These are phyloP conservation scores for Sitta carolinensis DNA, from an alignment of 2,797 vertebrate genomes.

Conservation along the genomic window DNA sequence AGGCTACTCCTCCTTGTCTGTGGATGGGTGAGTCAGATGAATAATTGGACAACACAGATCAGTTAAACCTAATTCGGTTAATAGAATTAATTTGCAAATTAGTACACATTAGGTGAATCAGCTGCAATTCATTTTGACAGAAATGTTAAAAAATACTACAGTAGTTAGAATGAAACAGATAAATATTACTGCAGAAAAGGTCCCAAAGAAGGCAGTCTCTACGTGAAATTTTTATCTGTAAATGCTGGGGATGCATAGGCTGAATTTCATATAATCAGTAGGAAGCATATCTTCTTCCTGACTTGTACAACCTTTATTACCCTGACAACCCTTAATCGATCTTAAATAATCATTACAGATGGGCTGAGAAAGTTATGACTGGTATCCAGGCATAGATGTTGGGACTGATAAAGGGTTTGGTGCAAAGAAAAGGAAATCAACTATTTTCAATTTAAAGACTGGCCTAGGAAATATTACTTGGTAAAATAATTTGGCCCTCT, in stretches of 20 bases:
- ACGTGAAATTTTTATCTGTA: not conserved
- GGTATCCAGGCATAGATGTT: not conserved
- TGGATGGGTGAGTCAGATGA: conserved; percentile 12
- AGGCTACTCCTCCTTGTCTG: not conserved
- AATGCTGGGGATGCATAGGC: not conserved
- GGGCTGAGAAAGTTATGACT: not conserved
- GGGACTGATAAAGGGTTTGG: not conserved
- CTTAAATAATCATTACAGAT: not conserved
- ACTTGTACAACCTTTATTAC: not conserved
- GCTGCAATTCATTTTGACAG: conserved; percentile 39
- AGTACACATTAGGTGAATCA: conserved; percentile 38
- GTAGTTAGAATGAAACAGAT: conserved; percentile 4
- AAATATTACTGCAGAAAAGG: conserved; percentile 1
- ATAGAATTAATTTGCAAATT: conserved; percentile 58
- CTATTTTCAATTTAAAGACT: not conserved
- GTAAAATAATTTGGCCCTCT: not conserved
- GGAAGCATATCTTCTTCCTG: not conserved
- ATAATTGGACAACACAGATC: conserved; percentile 36
- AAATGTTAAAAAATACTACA: conserved; percentile 27
- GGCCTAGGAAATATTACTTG: not conserved
- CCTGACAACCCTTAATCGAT: not conserved
- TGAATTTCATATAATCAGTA: not conserved
- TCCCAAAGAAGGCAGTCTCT: not conserved
- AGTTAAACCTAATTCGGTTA: conserved; percentile 42
- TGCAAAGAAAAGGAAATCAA: not conserved